A percentile compares a stretch with the other conserved stretches of the same genome.
Conservation (phyloP, 2,888 invertebrate genomes). For the Diadromus collaris region DNA sequence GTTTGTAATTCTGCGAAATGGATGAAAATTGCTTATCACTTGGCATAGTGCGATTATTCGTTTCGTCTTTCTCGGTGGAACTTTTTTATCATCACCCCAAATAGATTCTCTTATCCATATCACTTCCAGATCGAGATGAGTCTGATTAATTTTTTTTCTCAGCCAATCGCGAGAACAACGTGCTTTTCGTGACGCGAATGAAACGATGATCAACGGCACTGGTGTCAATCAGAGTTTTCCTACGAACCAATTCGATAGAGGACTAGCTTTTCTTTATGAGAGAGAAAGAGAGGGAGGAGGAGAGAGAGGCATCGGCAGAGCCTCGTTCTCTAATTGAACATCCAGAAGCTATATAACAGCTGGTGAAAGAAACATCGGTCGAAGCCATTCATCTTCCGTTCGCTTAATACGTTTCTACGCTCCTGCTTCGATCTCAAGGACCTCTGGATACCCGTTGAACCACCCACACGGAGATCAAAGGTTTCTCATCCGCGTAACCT, state of each 20-base stretch:
- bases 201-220: slow-evolving; percentile 17
- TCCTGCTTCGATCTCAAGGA: slow-evolving; percentile 9
- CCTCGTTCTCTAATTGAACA: background rate
- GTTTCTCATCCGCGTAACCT: slow-evolving; percentile 17
- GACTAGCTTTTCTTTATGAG: slow-evolving; percentile 9
- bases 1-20: background rate
- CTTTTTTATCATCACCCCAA: background rate
- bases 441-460: background rate
- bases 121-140: background rate
- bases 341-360: slow-evolving; percentile 10
- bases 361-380: background rate
- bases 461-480: slow-evolving; percentile 35
- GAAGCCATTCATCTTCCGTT: slow-evolving; percentile 24
- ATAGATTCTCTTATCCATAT: background rate
- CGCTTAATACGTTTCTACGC: background rate
- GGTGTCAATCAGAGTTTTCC: background rate
- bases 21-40: slow-evolving; percentile 10
- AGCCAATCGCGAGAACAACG: slow-evolving; percentile 25
- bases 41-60: background rate
- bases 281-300: no score
- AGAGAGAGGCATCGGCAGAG: background rate
- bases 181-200: slow-evolving; percentile 1
- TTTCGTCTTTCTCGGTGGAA: background rate
- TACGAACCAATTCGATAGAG: slow-evolving; percentile 16
- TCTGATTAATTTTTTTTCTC: slow-evolving; percentile 6